These are phyloP conservation scores for Toxotes lorentzi DNA, from an alignment of 2,797 vertebrate species.

Conservation along the genomic window DNA sequence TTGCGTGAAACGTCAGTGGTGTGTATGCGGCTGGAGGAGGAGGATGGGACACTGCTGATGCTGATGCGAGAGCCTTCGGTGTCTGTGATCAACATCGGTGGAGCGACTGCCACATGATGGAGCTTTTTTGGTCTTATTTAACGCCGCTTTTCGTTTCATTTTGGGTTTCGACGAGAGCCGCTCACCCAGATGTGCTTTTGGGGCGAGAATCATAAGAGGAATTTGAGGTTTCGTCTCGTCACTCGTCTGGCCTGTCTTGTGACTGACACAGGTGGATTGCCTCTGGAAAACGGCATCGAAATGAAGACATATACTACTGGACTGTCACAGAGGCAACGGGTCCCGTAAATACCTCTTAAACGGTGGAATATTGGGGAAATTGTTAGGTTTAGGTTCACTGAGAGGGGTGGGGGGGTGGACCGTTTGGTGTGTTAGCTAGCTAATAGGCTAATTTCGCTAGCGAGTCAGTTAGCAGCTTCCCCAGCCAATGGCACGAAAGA, in stretches of 20 bases:
- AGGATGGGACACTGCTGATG: slow-evolving; percentile 79
- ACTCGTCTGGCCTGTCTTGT: slow-evolving; percentile 70
- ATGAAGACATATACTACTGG: slow-evolving; percentile 36
- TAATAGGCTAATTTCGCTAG: slow-evolving; percentile 82
- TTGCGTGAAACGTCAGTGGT: slow-evolving; percentile 82
- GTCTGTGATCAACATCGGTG: slow-evolving; percentile 70
- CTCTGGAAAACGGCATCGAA: slow-evolving; percentile 56
- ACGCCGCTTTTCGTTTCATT: background rate
- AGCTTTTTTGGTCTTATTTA: background rate
- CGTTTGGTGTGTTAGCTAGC: slow-evolving; percentile 64
- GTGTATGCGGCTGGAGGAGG: slow-evolving; percentile 81
- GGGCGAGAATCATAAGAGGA: background rate
- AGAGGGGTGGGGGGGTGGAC: background rate
- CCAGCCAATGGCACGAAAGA: slow-evolving; percentile 62
- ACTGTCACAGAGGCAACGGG: background rate
- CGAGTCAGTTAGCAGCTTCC: slow-evolving; percentile 66
- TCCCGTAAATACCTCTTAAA: background rate
- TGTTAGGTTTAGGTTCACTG: background rate
- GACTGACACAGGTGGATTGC: slow-evolving; percentile 80
- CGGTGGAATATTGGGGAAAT: rapidly evolving
- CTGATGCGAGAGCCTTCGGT: slow-evolving; percentile 82
- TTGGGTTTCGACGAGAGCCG: background rate
- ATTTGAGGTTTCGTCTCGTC: slow-evolving; percentile 54
- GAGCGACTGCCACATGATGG: slow-evolving; percentile 34
- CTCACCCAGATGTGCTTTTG: background rate